Evolutionary conservation across 2,888 invertebrate species (phyloP), one percentile per base, ranked within the genome.

Genomic region (Chesias legatella): DNA sequence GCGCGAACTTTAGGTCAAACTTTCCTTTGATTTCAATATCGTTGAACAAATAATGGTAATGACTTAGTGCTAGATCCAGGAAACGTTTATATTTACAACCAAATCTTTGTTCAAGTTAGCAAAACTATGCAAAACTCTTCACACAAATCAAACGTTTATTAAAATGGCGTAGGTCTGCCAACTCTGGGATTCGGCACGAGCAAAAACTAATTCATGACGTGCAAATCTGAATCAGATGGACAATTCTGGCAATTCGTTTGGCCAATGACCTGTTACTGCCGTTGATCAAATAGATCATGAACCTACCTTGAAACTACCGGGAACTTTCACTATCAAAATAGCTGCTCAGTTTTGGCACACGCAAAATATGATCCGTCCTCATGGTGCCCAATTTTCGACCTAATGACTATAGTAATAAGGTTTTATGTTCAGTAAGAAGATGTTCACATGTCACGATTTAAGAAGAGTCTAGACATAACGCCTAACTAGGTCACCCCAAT

Each of bases 321-420:
- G 43, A 21, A 44, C 54, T 55, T 55, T 53, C 51, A 51, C 50
- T 55, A 49, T 51, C 42, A 43, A 37, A 49, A 47, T 49, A 51
- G 29, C 31, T 27, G 46, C 43, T 44, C 31, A 30, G 43, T 44
- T 17, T 55, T 55, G 55, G 55, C 55, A 45, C 43, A 34, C 35
- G 51, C 34, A 40, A 48, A 37, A 42, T 41, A 33, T 37, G 8
- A 34, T 10, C 10, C 26, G 36, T 13, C 24, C 28, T 22, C n/a
- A 23, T 21, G 7, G 9, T 32, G 20, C 7, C 3, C n/a, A 25
- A 10, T 48, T 44, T 43, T 47, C 11, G 33, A 42, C 28, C 47
- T 31, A 39, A 30, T 20, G 13, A 3, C 7, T 24, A 24, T 34
- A 27, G 9, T 31, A 11, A 20, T 39, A 44, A 22, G 11, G 39